Evolutionary conservation across 2,888 invertebrate genomes (phyloP), one percentile per base, ranked within the genome.

Genomic region (Heliconius cydno): DNA sequence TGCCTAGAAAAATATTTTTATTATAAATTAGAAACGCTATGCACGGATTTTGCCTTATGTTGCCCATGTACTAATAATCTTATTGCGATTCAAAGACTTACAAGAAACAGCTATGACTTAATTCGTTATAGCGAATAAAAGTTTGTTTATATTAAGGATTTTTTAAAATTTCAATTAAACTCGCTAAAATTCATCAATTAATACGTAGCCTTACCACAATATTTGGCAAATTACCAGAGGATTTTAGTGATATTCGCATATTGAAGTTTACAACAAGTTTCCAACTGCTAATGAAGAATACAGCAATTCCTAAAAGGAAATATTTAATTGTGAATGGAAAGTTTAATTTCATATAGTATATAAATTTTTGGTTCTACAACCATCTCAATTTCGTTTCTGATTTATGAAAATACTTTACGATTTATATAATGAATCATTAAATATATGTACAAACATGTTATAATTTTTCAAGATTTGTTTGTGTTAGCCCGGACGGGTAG

Each of bases 21-120:
- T 41, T 65, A 41, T 74, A 63, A 41, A 63, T n/a, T 30, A 38
- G 19, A 25, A 41, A 65, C 41, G 25, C 6, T 28, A 25, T n/a
- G 22, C 28, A 41, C 34, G 73, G n/a, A 65, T 38, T 65, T n/a
- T 74, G 74, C 63, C 74, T 74, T 41, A 60, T 28, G 38, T 75
- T 65, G 75, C 65, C 63, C 41, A 63, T 65, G 22, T 65, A 75
- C 34, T 65, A 63, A 38, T 60, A 34, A 57, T 22, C 57, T 57
- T 60, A 73, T 52, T 13, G 13, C 7, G 22, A 60, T 34, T 9
- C 22, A 34, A 73, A 60, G n/a, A 34, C 22, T n/a, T 34, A 73
- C 22, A 57, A 34, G 57, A 34, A 22, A 57, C 34, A 6, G 30
- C 5, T 72, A 57, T 73, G 52, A 57, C 13, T 34, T 41, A 13